phyloP scores from a whole-genome alignment of 1,140 invertebrate genomes.

The Drosophila eugracilis region DNA sequence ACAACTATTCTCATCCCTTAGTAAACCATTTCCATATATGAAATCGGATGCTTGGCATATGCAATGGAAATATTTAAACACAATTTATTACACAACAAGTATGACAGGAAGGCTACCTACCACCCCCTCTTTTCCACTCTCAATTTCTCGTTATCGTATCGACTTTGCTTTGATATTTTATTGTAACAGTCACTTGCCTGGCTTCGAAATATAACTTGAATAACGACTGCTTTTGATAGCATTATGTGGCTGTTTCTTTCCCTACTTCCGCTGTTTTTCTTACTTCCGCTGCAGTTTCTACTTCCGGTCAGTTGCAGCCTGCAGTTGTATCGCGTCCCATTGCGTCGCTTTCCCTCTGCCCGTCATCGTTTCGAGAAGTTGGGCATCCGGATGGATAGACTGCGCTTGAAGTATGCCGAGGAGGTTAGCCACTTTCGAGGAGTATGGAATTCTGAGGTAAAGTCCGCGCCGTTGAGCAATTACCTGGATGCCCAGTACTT shows the following conservation, averaged over 20 bases:
- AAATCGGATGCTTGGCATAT: conserved; percentile 22
- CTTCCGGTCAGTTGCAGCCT: conserved; percentile 8
- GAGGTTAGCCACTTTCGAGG: background rate
- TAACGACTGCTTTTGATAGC: conserved; percentile 24
- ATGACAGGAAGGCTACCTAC: conserved; percentile 1
- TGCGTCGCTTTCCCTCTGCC: conserved; percentile 63
- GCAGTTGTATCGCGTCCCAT: conserved; percentile 50
- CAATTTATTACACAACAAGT: conserved; percentile 32
- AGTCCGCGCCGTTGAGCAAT: conserved; percentile 88
- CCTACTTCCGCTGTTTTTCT: conserved; percentile 6
- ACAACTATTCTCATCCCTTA: background rate
- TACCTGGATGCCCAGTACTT: conserved; percentile 99
- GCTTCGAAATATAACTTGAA: background rate
- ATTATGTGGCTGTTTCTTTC: conserved; percentile 35
- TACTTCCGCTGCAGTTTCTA: conserved; percentile 10
- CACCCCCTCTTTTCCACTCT: background rate
- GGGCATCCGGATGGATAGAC: conserved; percentile 66
- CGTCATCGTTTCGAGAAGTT: conserved; percentile 65
- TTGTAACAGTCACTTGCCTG: conserved; percentile 1
- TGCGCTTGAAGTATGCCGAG: conserved; percentile 59
- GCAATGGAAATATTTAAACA: conserved; percentile 34
- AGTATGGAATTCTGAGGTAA: background rate
- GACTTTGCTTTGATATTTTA: conserved; percentile 28
- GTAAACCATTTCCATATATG: background rate
- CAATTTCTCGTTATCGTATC: background rate